Conservation (phyloP, 2,888 invertebrate genomes). For the Geotrupes spiniger region DNA sequence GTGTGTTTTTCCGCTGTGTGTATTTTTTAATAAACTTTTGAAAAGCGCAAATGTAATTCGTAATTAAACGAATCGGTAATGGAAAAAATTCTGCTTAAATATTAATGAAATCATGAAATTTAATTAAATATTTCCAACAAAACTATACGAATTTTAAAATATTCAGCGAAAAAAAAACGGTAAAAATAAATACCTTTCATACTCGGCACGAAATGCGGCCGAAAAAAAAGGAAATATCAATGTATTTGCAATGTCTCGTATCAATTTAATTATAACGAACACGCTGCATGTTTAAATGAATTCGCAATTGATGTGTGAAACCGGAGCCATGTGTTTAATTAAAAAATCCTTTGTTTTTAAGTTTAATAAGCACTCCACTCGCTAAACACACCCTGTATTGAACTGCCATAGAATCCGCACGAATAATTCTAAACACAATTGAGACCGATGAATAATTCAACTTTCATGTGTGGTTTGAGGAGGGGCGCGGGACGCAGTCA, state of each 20-base stretch:
- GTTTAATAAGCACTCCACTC: constrained; percentile 49
- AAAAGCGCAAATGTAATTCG: too few relatives aligned
- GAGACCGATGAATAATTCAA: constrained; percentile 40
- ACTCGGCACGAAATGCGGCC: neutral
- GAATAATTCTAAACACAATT: constrained; percentile 45
- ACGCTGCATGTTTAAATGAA: constrained; percentile 48
- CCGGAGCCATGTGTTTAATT: constrained; percentile 50
- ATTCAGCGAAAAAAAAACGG: neutral
- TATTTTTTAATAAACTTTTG: too few relatives aligned
- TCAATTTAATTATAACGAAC: constrained; percentile 48
- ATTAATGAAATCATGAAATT: constrained; percentile 4
- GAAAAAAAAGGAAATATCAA: constrained; percentile 1
- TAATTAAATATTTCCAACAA: constrained; percentile 6
- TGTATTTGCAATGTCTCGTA: constrained; percentile 41
- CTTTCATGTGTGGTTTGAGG: constrained; percentile 31
- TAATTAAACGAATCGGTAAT: too few relatives aligned
- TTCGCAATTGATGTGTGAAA: constrained; percentile 52
- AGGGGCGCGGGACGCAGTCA: constrained; percentile 3
- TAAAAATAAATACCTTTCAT: neutral
- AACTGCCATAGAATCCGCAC: constrained; percentile 42
- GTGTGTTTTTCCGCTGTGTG: too few relatives aligned
- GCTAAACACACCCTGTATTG: constrained; percentile 43
- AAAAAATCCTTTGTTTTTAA: constrained; percentile 52
- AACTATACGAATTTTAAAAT: neutral
- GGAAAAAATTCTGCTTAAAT: neutral